Evolutionary conservation across 2,888 invertebrate genomes (phyloP).

Genomic region (Ophion costatus): DNA sequence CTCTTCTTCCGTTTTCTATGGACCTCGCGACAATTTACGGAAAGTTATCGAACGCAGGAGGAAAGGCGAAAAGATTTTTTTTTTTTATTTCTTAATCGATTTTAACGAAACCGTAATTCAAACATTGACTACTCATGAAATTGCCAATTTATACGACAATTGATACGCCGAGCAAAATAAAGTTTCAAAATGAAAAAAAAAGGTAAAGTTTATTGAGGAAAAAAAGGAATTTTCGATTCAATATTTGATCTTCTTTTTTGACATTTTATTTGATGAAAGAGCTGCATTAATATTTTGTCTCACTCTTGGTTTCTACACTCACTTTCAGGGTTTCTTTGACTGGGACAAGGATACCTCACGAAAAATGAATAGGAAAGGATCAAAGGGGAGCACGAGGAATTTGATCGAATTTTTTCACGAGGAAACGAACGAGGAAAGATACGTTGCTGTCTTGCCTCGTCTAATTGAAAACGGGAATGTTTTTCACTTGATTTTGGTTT

Average conservation of each 20-base stretch:
- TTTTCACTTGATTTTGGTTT: neutral
- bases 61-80: constrained; percentile 1
- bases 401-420: constrained; percentile 16
- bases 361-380: constrained; percentile 9
- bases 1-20: neutral
- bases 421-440: neutral
- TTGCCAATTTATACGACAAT: too few relatives aligned
- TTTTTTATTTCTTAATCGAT: neutral
- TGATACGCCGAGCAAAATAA: too few relatives aligned
- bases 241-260: neutral
- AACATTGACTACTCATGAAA: too few relatives aligned
- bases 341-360: neutral
- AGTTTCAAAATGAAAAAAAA: too few relatives aligned
- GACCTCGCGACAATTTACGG: constrained; percentile 13
- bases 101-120: too few relatives aligned
- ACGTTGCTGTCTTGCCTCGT: neutral
- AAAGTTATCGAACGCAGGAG: constrained; percentile 4
- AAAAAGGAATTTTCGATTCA: too few relatives aligned
- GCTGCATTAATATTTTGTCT: neutral
- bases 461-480: constrained; percentile 17
- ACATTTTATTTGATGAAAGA: neutral
- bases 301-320: too few relatives aligned
- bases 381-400: neutral
- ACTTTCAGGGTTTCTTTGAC: constrained; percentile 14
- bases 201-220: too few relatives aligned